Base-by-base conservation (phyloP, 2,797 vertebrate genomes). In the Cottoperca gobio region DNA sequence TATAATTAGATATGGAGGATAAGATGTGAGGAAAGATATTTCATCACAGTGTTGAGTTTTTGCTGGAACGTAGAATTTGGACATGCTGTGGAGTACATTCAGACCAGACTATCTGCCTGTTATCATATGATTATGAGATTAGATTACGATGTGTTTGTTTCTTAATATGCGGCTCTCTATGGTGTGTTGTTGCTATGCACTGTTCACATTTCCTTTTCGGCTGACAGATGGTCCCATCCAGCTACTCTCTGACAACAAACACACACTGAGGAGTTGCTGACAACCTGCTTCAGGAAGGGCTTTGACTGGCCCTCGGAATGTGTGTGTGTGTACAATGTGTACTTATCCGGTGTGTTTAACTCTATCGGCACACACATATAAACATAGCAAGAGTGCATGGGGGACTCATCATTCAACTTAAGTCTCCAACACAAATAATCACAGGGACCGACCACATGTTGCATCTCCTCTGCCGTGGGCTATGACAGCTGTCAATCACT, bases 381-480 rank as follows among this genome's bases (percentile, higher is more conserved):
- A 68, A 87, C 76, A 81, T 42, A 61, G 68, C 48, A 3, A 12
- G 54, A 78, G 86, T 71, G 85, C 73, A 79, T 39, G 40, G 85
- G 85, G 86, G 89, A 89, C 77, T 91, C 86, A 89, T 94, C 91
- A 88, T 91, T 93, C 93, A 90, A 70, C 86, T 73, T 79, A 58
- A 89, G 70, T 63, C 87, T 88, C 83, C 76, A 91, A 92, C 86
- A 92, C 84, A 95, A 94, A 94, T 94, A 95, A 93, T 91, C 92
- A 81, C 59, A 76, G 65, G 57, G 70, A 80, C 49, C 2, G 13
- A 81, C 81, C 89, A 92, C 86, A 91, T 92, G 88, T 83, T 72
- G 70, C 73, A 76, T 68, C 70, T 78, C 73, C 82, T 72, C 81
- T 17, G 40, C 59, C 7, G 37, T 1, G 57, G 35, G 6, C 67